Conservation (phyloP, 2,797 vertebrate species). For the Cuculus canorus region DNA sequence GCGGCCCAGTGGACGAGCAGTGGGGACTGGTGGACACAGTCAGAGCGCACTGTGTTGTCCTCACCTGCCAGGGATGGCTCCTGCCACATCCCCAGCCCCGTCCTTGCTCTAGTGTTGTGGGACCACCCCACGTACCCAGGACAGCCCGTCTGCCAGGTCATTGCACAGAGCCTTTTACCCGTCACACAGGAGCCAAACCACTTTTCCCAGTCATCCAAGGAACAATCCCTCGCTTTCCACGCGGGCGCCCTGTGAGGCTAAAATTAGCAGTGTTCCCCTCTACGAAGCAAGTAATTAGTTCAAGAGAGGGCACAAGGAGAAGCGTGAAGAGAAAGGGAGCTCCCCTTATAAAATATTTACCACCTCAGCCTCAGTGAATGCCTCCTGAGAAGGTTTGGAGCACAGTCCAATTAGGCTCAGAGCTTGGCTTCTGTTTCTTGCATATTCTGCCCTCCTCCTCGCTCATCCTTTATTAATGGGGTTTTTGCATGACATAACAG, state of each 20-base stretch:
- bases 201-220: not conserved
- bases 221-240: not conserved
- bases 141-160: rapidly evolving
- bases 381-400: slow-evolving; percentile 39
- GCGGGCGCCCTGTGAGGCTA: not conserved
- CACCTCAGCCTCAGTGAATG: not conserved
- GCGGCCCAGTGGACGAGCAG: rapidly evolving
- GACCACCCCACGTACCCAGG: not conserved
- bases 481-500: not conserved
- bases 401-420: not conserved
- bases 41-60: not conserved
- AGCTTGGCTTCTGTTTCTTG: not conserved
- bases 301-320: not conserved
- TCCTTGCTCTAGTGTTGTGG: not conserved
- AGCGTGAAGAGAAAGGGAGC: not conserved
- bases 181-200: not conserved
- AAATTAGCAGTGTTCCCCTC: slow-evolving; percentile 14
- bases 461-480: slow-evolving; percentile 51
- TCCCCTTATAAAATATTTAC: slow-evolving; percentile 63
- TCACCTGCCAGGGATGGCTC: rapidly evolving
- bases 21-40: not conserved
- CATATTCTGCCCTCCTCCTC: not conserved
- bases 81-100: not conserved
- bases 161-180: not conserved
- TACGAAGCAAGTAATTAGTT: not conserved